phyloP scores from a whole-genome alignment of 2,888 invertebrate species.

The Cheilosia variabilis region DNA sequence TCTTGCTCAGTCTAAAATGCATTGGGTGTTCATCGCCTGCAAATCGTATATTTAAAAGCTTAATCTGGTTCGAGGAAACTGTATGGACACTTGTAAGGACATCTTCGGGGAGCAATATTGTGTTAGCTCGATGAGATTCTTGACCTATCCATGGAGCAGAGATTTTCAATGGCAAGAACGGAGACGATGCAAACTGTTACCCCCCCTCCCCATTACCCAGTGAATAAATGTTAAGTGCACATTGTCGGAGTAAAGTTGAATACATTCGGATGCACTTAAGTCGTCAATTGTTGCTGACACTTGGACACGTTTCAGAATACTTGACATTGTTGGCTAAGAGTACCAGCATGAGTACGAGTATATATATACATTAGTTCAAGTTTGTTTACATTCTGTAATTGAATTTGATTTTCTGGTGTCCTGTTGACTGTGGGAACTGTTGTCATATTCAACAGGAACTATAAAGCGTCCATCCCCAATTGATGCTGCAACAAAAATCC shows the following conservation, averaged over 20 bases:
- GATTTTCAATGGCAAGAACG: not conserved
- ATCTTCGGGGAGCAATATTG: not conserved
- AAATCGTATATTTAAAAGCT: not conserved
- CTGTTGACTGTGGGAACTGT: not conserved
- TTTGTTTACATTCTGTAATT: not conserved
- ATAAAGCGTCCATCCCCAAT: not conserved
- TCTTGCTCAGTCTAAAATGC: not conserved
- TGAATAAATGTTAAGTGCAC: constrained; percentile 62
- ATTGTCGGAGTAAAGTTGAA: constrained; percentile 49
- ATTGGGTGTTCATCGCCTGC: not conserved
- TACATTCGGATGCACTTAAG: constrained; percentile 62
- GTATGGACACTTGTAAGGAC: not conserved
- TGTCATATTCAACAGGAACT: not conserved
- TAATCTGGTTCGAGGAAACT: not conserved
- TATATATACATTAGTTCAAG: not conserved
- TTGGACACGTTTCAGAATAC: constrained; percentile 27
- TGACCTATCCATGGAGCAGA: not conserved
- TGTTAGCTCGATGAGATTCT: constrained; percentile 1
- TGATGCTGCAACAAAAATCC: not conserved
- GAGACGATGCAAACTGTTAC: not conserved
- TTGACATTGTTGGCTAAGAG: constrained; percentile 4
- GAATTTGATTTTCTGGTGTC: not conserved
- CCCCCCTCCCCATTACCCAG: not conserved
- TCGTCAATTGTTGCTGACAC: constrained; percentile 46
- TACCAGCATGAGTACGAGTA: not conserved